These are phyloP conservation scores for Habrosyne pyritoides DNA, from an alignment of 2,888 invertebrate species.

Conservation along the genomic window DNA sequence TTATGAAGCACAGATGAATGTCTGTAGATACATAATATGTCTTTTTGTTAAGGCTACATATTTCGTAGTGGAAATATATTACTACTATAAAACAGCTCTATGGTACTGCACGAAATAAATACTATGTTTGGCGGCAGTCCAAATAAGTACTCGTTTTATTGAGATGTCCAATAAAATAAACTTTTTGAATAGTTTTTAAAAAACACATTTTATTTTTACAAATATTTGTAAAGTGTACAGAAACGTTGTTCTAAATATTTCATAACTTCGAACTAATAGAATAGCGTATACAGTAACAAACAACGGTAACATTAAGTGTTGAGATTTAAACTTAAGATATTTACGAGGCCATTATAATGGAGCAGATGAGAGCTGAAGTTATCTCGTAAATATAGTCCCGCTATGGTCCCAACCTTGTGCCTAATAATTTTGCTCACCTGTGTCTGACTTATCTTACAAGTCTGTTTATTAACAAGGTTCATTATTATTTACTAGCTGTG, in stretches of 20 bases:
- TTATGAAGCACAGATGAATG: too few species aligned
- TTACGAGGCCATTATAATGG: slow-evolving; percentile 47
- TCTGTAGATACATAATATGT: too few species aligned
- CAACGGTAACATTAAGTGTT: slow-evolving; percentile 25
- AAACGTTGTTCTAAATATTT: not conserved
- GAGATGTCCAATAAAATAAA: too few species aligned
- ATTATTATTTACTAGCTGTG: not conserved
- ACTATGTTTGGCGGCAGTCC: too few species aligned
- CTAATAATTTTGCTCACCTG: slow-evolving; percentile 50
- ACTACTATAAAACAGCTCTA: too few species aligned
- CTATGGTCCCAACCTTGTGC: slow-evolving; percentile 21
- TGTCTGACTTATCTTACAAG: slow-evolving; percentile 27
- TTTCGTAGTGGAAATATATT: too few species aligned
- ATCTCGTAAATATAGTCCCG: slow-evolving; percentile 51
- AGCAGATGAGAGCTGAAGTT: slow-evolving; percentile 47
- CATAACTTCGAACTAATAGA: not conserved
- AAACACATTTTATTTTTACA: too few species aligned
- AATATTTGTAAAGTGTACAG: too few species aligned
- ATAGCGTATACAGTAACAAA: slow-evolving; percentile 17
- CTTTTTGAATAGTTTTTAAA: too few species aligned
- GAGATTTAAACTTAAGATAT: slow-evolving; percentile 49
- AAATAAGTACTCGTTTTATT: too few species aligned
- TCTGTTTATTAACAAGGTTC: slow-evolving; percentile 12
- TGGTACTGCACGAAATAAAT: too few species aligned
- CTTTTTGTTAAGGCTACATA: too few species aligned